Base-by-base conservation (phyloP, 1,140 invertebrate genomes). In the Stegodyphus dumicola region DNA sequence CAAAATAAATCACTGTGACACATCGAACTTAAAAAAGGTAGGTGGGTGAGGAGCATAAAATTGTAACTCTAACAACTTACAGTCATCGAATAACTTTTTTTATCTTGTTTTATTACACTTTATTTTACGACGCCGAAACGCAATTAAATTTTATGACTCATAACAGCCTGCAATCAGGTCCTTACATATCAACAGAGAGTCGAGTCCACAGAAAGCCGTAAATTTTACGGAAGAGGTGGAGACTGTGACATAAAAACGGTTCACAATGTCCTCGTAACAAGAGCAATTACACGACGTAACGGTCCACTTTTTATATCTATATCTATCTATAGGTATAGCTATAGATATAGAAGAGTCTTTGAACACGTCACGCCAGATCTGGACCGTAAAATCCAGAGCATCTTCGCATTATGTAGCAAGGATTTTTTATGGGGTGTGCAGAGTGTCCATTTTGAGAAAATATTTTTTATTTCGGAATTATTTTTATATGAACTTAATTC, bases 81-180 rank as follows among this genome's bases (percentile, higher is more conserved):
- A 52, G 33, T 52, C 69, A 71, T 52, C 48, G 7, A 51, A 56
- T 78, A 53, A 18, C 17, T 69, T 17, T 75, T 75, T 54, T 71
- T 60, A 81, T 81, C 78, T 71, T 81, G 73, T 81, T 81, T 81
- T 81, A 81, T 81, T 81, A 81, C 78, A 33, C 70, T 81, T 81
- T 81, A 73, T 81, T 81, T 81, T 81, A 73, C 33, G 78, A 81
- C 52, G 78, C 13, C 54, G 78, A 81, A 81, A 81, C 78, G 78
- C 78, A 81, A 81, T 81, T 81, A 81, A 81, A 81, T 81, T 81
- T 81, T 81, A 81, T 81, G 78, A 81, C 66, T 81, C 78, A 81
- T 81, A 81, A 81, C 78, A 81, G 78, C 54, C 78, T 71, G 67
- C 78, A 81, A 81, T 81, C 78, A 81, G 69, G 70, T 54, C 49